Evolutionary conservation across 2,113 vertebrate species (phyloP).

Genomic region (Pongo pygmaeus): DNA sequence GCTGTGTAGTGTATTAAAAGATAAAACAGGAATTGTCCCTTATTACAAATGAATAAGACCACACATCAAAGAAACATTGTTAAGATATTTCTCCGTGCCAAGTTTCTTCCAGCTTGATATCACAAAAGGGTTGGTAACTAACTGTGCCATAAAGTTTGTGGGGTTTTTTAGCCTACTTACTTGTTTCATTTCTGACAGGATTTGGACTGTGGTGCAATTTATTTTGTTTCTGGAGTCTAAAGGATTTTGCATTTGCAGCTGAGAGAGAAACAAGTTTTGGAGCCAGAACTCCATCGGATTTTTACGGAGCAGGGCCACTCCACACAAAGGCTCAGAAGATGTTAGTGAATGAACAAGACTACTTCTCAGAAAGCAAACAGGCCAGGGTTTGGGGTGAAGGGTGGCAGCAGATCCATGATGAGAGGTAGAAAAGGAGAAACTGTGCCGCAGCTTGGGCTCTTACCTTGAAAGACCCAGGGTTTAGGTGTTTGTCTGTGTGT

Average conservation of each 20-base stretch:
- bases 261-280: neutral
- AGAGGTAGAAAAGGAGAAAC: rapidly evolving
- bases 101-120: neutral
- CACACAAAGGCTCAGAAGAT: rapidly evolving
- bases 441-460: rapidly evolving
- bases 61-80: neutral
- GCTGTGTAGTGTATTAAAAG: neutral
- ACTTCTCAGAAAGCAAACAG: too few relatives aligned
- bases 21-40: neutral
- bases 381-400: neutral
- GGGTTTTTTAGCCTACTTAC: neutral
- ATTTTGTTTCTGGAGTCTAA: too few relatives aligned
- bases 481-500: rapidly evolving
- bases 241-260: too few relatives aligned
- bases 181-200: neutral
- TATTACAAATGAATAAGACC: neutral
- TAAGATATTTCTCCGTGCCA: neutral
- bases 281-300: neutral
- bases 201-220: neutral
- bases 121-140: rapidly evolving
- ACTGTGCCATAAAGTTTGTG: neutral
- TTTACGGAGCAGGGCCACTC: neutral
- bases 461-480: neutral
- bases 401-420: neutral
- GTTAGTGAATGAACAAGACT: too few relatives aligned